These are phyloP conservation scores for Muntiacus reevesi DNA, from an alignment of 2,113 vertebrate species.

Conservation along the genomic window DNA sequence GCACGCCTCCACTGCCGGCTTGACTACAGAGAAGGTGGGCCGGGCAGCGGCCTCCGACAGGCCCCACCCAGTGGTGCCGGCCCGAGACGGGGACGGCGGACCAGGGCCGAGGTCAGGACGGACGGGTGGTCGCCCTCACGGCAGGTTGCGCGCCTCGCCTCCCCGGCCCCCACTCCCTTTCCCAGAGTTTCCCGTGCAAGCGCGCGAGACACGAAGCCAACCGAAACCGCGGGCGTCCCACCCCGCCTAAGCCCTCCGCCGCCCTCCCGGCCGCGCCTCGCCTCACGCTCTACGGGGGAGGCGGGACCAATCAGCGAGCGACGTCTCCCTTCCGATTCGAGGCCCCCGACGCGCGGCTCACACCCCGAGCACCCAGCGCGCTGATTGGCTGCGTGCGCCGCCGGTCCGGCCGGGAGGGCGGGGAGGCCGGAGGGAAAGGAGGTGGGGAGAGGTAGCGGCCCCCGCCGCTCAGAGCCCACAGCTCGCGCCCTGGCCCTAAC, in stretches of 20 bases:
- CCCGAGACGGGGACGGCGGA: background rate
- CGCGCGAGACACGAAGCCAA: background rate
- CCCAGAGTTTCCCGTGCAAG: background rate
- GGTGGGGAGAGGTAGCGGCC: conserved; percentile 9
- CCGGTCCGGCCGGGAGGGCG: conserved; percentile 57
- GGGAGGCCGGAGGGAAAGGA: conserved; percentile 25
- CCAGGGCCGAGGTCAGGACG: background rate
- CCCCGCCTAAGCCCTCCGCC: background rate
- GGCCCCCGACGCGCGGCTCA: conserved; percentile 60
- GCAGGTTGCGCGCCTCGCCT: background rate
- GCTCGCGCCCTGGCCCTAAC: background rate
- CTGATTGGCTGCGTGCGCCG: conserved; percentile 62
- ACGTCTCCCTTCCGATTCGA: conserved; percentile 74
- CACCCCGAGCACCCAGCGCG: conserved; percentile 54
- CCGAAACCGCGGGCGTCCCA: background rate
- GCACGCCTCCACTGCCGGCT: background rate
- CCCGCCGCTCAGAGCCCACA: background rate
- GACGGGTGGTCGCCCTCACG: background rate
- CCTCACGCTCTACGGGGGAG: conserved; percentile 69
- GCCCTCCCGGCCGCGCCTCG: conserved; percentile 37
- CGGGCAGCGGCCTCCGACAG: background rate
- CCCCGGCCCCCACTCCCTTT: background rate
- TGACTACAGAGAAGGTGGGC: background rate
- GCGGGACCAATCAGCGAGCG: conserved; percentile 63
- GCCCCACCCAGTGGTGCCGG: conserved; percentile 18